These are phyloP conservation scores for Mus spretus DNA, from an alignment of 2,797 vertebrate species.

Conservation along the genomic window DNA sequence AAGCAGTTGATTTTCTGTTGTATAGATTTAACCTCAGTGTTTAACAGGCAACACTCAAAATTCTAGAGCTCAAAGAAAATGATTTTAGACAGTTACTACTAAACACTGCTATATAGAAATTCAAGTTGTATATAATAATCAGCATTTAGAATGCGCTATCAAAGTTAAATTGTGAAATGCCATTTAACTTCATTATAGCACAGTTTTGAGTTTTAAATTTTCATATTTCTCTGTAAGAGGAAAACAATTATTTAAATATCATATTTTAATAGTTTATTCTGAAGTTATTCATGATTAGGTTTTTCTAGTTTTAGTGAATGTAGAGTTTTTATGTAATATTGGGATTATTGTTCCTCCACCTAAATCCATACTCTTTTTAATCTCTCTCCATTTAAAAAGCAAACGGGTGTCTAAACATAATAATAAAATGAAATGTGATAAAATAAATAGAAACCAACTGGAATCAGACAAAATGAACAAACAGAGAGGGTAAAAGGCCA, in stretches of 20 bases:
- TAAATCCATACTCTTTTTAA: not conserved
- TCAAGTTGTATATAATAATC: not conserved
- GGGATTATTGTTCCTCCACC: not conserved
- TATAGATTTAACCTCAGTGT: not conserved
- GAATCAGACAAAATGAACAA: no score
- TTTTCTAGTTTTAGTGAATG: not conserved
- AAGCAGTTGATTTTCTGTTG: constrained; percentile 5
- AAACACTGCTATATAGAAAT: not conserved
- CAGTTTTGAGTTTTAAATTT: not conserved
- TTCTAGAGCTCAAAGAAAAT: not conserved
- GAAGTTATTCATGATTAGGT: not conserved
- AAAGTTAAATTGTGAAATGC: not conserved
- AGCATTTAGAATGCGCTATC: constrained; percentile 13
- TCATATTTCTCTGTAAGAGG: not conserved
- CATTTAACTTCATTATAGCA: not conserved
- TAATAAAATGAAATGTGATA: not conserved
- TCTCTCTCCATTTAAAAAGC: not conserved
- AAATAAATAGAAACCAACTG: not conserved
- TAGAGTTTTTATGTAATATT: not conserved
- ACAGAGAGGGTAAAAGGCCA: not conserved
- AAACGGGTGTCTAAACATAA: not conserved
- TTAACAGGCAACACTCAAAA: not conserved
- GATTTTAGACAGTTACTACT: not conserved
- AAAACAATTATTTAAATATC: not conserved
- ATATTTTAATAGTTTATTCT: not conserved